Base-by-base conservation (phyloP, 1,140 invertebrate species). In the Rhynchophorus ferrugineus region DNA sequence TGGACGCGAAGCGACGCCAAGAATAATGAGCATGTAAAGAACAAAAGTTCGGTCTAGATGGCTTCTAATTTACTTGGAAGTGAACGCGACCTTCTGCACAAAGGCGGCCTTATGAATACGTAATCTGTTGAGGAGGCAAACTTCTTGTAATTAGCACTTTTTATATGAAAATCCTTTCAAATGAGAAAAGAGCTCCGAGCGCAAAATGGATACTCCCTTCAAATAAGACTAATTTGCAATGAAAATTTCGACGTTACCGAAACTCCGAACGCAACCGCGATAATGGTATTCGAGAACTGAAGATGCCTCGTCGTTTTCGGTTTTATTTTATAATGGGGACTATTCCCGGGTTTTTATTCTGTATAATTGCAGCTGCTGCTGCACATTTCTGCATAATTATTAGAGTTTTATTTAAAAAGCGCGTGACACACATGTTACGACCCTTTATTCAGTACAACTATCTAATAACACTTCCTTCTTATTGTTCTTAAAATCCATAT, bases 201-300 rank as follows among this genome's bases (percentile, higher is more conserved):
- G 20, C 16, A 46, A 49, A 39, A 49, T 39, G 36, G 46, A 37
- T 6, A 38, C 29, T 41, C 41, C 46, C n/a, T 49, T 5, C 8
- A 29, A 39, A 13, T n/a, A 49, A 39, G 36, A 13, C 6, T 22
- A 39, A 39, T 49, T 49, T 49, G n/a, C 36, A 39, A 38, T 38
- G 6, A 11, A 14, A 38, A 38, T 38, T 38, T 9, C 17, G 11
- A 16, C 14, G 36, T 9, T 39, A n/a, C n/a, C n/a, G n/a, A n/a
- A n/a, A n/a, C n/a, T n/a, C n/a, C n/a, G n/a, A n/a, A n/a, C n/a
- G n/a, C n/a, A n/a, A n/a, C n/a, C n/a, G n/a, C n/a, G n/a, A n/a
- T n/a, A n/a, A n/a, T n/a, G n/a, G n/a, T n/a, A n/a, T n/a, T n/a
- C n/a, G n/a, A n/a, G n/a, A n/a, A n/a, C n/a, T n/a, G n/a, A n/a